These are phyloP conservation scores for Acestrorhynchus altus DNA, from an alignment of 2,797 vertebrate species.

Conservation along the genomic window DNA sequence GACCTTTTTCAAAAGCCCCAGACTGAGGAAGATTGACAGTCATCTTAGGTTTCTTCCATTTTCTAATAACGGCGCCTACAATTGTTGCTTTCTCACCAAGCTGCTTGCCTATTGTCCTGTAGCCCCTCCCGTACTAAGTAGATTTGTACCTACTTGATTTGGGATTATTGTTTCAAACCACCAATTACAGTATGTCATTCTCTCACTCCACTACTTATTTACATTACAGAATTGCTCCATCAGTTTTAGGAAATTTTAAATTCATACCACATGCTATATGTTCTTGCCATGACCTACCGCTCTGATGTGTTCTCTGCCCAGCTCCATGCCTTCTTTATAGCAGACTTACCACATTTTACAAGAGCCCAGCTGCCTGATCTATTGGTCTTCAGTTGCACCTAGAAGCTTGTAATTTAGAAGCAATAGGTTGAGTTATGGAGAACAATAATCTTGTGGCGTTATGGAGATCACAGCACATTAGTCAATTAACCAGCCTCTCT, in stretches of 20 bases:
- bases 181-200: neutral
- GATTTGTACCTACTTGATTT: too few species aligned
- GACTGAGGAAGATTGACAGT: too few species aligned
- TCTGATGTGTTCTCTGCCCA: conserved; percentile 10
- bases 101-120: too few species aligned
- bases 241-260: conserved; percentile 17
- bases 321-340: conserved; percentile 25
- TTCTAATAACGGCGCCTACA: too few species aligned
- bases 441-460: too few species aligned
- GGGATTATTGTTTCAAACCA: too few species aligned
- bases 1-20: too few species aligned
- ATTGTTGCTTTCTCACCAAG: too few species aligned
- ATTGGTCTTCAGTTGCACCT: conserved; percentile 22
- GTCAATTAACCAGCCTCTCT: conserved; percentile 33
- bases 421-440: conserved; percentile 39
- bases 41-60: too few species aligned
- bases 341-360: conserved; percentile 43
- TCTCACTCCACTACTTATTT: neutral
- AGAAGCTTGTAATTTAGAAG: conserved; percentile 57
- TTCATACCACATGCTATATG: conserved; percentile 34
- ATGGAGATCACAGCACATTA: conserved; percentile 45
- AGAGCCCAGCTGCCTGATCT: conserved; percentile 25
- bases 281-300: conserved; percentile 31
- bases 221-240: conserved; percentile 5
- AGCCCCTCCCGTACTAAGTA: too few species aligned